Evolutionary conservation across 2,113 vertebrate species (phyloP).

Genomic region (Lophius piscatorius): DNA sequence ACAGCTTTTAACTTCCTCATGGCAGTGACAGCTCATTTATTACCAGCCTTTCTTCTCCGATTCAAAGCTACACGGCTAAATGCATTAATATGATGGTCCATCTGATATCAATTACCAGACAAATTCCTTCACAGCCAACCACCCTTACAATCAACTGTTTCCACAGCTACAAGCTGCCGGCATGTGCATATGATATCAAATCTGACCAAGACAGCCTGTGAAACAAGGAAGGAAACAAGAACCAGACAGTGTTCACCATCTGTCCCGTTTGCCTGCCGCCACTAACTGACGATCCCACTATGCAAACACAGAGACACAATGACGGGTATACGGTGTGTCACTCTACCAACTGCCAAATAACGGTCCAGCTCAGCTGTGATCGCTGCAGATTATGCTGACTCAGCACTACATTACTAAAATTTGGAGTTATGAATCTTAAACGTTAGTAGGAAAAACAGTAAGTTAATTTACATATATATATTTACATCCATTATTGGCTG

Average conservation of each 20-base stretch:
- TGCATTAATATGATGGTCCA: not conserved
- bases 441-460: no score
- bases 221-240: constrained; percentile 25
- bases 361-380: constrained; percentile 21
- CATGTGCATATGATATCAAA: constrained; percentile 9
- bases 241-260: constrained; percentile 51
- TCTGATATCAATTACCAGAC: constrained; percentile 20
- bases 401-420: constrained; percentile 1
- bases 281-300: constrained; percentile 16
- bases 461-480: no score
- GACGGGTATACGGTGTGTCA: constrained; percentile 36
- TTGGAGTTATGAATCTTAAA: not conserved
- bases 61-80: not conserved
- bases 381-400: constrained; percentile 18
- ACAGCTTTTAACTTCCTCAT: not conserved
- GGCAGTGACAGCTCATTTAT: not conserved
- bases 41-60: not conserved
- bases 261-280: constrained; percentile 45
- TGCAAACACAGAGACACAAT: constrained; percentile 34
- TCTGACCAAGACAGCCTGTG: constrained; percentile 26
- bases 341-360: constrained; percentile 29
- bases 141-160: constrained; percentile 13
- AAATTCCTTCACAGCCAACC: constrained; percentile 9
- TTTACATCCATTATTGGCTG: no score
- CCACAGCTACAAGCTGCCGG: constrained; percentile 17